Evolutionary conservation across 1,140 invertebrate genomes (phyloP).

Genomic region (Pissodes strobi): DNA sequence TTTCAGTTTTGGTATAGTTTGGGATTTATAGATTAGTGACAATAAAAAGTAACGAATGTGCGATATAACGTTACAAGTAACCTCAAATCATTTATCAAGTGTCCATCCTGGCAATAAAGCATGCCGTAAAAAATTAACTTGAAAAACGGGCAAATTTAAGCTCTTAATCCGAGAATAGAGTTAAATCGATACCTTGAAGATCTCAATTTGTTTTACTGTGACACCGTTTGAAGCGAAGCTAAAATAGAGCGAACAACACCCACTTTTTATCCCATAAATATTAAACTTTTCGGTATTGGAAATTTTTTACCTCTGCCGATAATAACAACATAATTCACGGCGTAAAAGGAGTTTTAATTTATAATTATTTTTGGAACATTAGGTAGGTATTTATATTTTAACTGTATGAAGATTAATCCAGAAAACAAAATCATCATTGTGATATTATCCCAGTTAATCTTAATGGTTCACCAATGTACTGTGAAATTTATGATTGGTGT

Average conservation of each 20-base stretch:
- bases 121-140: background rate
- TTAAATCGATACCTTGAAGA: slow-evolving; percentile 7
- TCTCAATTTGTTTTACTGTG: slow-evolving; percentile 14
- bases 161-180: slow-evolving; percentile 6
- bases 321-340: slow-evolving; percentile 1
- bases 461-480: too few species aligned
- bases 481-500: too few species aligned
- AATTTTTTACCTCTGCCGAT: background rate
- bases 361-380: slow-evolving; percentile 11
- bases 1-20: too few species aligned
- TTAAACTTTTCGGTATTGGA: slow-evolving; percentile 10
- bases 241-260: slow-evolving; percentile 8
- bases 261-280: slow-evolving; percentile 9
- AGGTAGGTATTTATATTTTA: too few species aligned
- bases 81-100: too few species aligned
- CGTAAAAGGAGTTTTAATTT: slow-evolving; percentile 13
- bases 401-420: too few species aligned
- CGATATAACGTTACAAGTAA: too few species aligned
- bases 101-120: too few species aligned
- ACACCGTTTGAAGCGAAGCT: background rate
- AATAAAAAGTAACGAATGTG: too few species aligned
- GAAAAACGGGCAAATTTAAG: background rate
- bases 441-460: too few species aligned
- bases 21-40: too few species aligned
- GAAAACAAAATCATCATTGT: too few species aligned